Evolutionary conservation across 2,113 vertebrate species (phyloP).

Genomic region (Thamnaconus septentrionalis): DNA sequence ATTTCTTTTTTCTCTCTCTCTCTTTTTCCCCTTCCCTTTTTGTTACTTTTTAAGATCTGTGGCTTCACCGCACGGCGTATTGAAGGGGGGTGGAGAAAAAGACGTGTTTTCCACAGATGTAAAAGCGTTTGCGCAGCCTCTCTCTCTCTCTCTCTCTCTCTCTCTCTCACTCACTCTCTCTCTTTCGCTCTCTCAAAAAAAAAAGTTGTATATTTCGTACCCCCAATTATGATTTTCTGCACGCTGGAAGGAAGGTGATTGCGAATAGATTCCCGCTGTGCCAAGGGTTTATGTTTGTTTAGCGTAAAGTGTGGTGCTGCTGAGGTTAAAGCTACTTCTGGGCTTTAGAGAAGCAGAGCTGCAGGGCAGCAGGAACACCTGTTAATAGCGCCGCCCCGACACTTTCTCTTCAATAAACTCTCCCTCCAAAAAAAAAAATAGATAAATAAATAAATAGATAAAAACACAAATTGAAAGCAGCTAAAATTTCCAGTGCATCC

Average conservation of each 20-base stretch:
- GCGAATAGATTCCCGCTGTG: conserved; percentile 28
- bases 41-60: background rate
- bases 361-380: conserved; percentile 46
- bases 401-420: conserved; percentile 31
- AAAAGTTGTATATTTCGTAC: background rate
- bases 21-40: background rate
- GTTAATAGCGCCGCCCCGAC: conserved; percentile 36
- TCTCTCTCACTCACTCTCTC: too few species aligned
- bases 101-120: conserved; percentile 10
- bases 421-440: background rate
- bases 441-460: too few species aligned
- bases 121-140: background rate
- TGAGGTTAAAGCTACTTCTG: conserved; percentile 55
- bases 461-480: conserved; percentile 31
- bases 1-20: background rate
- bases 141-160: too few species aligned
- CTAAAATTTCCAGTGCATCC: background rate
- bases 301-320: conserved; percentile 31
- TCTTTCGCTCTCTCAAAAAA: too few species aligned
- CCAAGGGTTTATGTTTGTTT: conserved; percentile 50
- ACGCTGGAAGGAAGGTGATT: background rate
- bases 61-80: background rate
- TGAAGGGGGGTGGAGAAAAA: background rate
- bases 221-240: background rate
- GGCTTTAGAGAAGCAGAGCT: conserved; percentile 35